Percentiles rank a stretch among this genome's conserved stretches.
Conservation (phyloP, 2,888 invertebrate genomes). For the Callimorpha dominula region DNA sequence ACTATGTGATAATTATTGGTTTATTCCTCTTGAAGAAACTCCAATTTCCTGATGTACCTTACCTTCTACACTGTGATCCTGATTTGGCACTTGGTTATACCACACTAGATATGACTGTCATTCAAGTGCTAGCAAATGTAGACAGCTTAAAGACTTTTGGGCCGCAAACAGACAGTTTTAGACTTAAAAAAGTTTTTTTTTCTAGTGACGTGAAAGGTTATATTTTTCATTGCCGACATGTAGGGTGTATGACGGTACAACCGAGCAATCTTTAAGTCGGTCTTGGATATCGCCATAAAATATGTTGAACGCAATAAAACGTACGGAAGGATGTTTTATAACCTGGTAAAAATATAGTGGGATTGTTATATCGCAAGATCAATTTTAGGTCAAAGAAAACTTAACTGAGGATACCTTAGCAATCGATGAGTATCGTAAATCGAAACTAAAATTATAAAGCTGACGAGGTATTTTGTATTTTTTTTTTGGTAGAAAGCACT, state of each 20-base stretch:
- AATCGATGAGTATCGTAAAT: not conserved
- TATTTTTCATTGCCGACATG: not conserved
- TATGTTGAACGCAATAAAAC: slow-evolving; percentile 38
- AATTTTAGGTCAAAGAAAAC: not conserved
- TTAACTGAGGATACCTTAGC: not conserved
- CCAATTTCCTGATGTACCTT: no score
- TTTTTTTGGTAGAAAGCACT: no score
- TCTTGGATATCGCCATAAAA: slow-evolving; percentile 32
- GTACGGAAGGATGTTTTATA: slow-evolving; percentile 3
- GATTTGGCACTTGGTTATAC: no score
- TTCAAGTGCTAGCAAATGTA: not conserved
- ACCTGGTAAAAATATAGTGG: not conserved
- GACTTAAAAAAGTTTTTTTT: no score
- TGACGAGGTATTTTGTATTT: no score
- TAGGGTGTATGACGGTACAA: not conserved
- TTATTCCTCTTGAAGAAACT: no score
- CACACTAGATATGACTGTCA: not conserved
- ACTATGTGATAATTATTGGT: no score
- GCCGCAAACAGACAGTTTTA: no score
- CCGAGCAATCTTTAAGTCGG: not conserved
- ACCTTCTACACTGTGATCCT: no score
- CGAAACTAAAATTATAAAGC: no score
- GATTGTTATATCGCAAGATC: slow-evolving; percentile 2
- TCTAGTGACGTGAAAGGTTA: not conserved
- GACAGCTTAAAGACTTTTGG: no score